Conservation (phyloP, 2,113 vertebrate genomes). For the Perognathus longimembris region DNA sequence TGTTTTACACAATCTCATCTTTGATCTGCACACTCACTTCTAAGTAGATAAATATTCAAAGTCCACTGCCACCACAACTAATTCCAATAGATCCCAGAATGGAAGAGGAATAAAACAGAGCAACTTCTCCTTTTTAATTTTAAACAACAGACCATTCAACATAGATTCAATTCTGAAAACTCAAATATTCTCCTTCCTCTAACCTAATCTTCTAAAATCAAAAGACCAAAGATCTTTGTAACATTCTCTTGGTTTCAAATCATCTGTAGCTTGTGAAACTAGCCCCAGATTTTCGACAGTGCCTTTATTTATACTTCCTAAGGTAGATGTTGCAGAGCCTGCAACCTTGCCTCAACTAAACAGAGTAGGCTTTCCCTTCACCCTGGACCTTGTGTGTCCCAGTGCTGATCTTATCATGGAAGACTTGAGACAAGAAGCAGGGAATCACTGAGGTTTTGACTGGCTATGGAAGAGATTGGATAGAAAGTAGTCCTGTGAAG, state of each 20-base stretch:
- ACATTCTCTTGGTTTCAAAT: background rate
- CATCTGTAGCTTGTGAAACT: background rate
- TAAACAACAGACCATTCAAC: background rate
- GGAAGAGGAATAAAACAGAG: background rate
- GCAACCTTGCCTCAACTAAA: background rate
- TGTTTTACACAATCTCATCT: background rate
- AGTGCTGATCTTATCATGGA: rapidly evolving
- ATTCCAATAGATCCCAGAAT: background rate
- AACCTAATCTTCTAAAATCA: background rate
- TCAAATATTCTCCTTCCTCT: background rate
- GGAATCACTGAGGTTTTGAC: background rate
- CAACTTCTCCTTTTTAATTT: background rate
- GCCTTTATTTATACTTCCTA: background rate
- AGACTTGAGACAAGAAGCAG: background rate
- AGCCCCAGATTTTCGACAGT: background rate
- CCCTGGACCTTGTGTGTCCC: background rate
- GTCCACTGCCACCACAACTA: background rate
- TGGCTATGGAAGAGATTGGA: background rate
- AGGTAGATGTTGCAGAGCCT: no score
- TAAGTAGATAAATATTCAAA: background rate
- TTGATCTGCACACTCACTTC: background rate
- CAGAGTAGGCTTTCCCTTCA: background rate
- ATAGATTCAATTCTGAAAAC: background rate
- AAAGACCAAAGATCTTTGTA: background rate
- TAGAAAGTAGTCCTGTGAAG: background rate